Evolutionary conservation across 2,113 vertebrate genomes (phyloP), one percentile per base, ranked within the genome.

Genomic region (Sylvietta virens): DNA sequence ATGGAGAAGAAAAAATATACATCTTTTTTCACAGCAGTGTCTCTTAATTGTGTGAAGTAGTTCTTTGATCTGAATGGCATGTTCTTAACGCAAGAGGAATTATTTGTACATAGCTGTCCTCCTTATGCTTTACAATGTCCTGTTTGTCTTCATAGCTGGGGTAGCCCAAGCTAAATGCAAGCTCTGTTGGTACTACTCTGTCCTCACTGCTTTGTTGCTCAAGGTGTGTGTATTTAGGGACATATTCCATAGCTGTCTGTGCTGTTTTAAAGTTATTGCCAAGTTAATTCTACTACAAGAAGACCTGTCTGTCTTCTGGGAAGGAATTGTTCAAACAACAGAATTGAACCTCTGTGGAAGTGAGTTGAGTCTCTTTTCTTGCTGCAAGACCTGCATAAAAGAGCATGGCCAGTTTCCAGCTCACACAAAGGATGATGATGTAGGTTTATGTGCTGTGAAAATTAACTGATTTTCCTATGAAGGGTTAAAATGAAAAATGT

Each of bases 11-110:
- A 80, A 53, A 40, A 77, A 28, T 28, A 44, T 17, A 6, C 22
- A n/a, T 57, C 31, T 91, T 12, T 88, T 92, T 95, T 61, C 47
- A 66, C 45, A 86, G 35, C 40, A 86, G 27, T 85, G 33, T 51
- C 13, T 79, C 35, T 45, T n/a, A 88, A 42, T 69, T 69, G 37
- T 37, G 28, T 71, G 53, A 88, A 82, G 33, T 23, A 88, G 45
- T 35, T 71, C 53, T 82, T 90, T 90, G 56, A 74, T 90, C 28
- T 66, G 33, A 70, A 50, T 20, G 45, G n/a, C 18, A 23, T 64
- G 15, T 72, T 86, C 91, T 82, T 85, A 65, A 76, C 21, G 79
- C 21, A 12, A 20, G n/a, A 80, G 23, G 66, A 82, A 28, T 67
- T 79, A 47, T 22, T 54, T 58, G 33, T 71, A 56, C 14, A 17